Conservation (phyloP, 2,113 vertebrate species). For the Atractosteus spatula region DNA sequence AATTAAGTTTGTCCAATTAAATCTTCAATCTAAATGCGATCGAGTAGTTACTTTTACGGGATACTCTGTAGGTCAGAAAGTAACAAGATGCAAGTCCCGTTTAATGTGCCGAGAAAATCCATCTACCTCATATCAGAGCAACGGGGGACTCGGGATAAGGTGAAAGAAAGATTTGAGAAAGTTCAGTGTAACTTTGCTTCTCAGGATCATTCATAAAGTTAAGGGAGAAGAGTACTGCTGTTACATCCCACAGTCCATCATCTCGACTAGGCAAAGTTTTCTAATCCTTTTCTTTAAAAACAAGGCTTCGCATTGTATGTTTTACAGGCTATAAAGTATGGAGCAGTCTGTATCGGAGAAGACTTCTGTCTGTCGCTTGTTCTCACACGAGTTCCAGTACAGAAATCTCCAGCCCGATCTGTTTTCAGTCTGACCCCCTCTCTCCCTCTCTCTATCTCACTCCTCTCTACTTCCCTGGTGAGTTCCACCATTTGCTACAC, state of each 20-base stretch:
- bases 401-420: constrained; percentile 64
- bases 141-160: neutral
- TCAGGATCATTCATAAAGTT: constrained; percentile 32
- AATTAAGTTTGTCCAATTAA: constrained; percentile 11
- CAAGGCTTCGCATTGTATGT: constrained; percentile 29
- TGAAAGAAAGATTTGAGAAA: constrained; percentile 17
- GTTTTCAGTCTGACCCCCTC: constrained; percentile 62
- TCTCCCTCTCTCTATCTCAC: constrained; percentile 29
- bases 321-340: constrained; percentile 18
- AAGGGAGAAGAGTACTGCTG: constrained; percentile 20
- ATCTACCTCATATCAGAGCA: constrained; percentile 38
- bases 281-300: constrained; percentile 23
- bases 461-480: constrained; percentile 42
- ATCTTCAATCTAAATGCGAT: constrained; percentile 12
- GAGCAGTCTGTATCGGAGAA: constrained; percentile 25
- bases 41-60: constrained; percentile 14
- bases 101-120: constrained; percentile 38
- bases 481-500: constrained; percentile 65
- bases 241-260: constrained; percentile 57
- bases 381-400: constrained; percentile 43
- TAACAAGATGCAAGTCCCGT: constrained; percentile 32
- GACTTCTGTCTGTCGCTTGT: constrained; percentile 35
- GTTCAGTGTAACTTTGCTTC: constrained; percentile 26
- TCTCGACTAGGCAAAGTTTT: constrained; percentile 34
- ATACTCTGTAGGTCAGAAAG: constrained; percentile 22